Base-by-base conservation (phyloP, 2,113 vertebrate species). In the Hiodon tergisus region DNA sequence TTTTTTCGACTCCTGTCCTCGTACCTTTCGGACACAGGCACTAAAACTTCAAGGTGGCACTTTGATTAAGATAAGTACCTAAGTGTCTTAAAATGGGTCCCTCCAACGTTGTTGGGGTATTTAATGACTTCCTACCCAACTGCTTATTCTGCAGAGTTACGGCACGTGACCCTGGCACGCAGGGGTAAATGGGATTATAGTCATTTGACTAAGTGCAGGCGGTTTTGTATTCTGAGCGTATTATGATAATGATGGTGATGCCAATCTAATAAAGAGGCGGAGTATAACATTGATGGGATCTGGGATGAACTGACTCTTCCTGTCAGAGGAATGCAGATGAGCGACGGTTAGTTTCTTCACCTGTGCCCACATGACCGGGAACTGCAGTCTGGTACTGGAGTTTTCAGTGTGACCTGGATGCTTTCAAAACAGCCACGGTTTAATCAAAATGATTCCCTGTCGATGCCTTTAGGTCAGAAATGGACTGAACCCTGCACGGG, bases 181-280 rank as follows among this genome's bases (percentile, higher is more conserved):
- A 9, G 13, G 13, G 31, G 2, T 31, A 57, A 71, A 71, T 58
- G 69, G 55, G 69, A 71, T 71, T 71, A 71, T 47, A 47, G 54
- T 71, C 54, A 71, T 71, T 71, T 71, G 69, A 58, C 53, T 68
- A 68, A 59, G 65, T 75, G 74, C 63, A 47, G 55, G 16, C 54
- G 10, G 17, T 68, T 75, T 69, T 68, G 55, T 59, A 68, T 55
- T 59, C 16, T 67, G 6, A 59, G 68, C 31, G 46, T 16, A 75
- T 60, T 54, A 48, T 60, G 52, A 68, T 59, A 48, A 31, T 47
- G 52, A 48, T 60, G 52, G 59, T 59, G 54, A 31, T 47, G 52
- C 55, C 55, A 58, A 71, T 71, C 69, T 71, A 58, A 71, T 71
- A 71, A 58, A 71, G 31, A 69, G 16, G 16, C 16, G 68, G 54